These are phyloP conservation scores for Agrypnia vestita DNA, from an alignment of 1,140 invertebrate genomes.

Conservation along the genomic window DNA sequence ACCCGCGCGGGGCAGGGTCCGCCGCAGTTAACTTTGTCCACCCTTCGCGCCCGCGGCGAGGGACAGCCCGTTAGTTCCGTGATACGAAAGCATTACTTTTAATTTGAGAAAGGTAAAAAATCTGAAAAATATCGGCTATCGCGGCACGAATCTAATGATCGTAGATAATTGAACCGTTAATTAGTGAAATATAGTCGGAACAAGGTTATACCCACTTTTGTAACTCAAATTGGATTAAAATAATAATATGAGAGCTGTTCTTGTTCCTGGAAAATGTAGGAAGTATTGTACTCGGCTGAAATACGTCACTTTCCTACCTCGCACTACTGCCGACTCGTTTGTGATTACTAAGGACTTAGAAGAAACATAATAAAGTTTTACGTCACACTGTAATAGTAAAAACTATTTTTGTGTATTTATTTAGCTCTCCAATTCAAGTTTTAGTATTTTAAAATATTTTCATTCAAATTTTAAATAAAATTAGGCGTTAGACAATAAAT, in stretches of 20 bases:
- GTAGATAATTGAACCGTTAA: slow-evolving; percentile 18
- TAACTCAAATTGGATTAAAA: neutral
- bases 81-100: slow-evolving; percentile 32
- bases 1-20: neutral
- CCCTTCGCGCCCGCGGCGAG: neutral
- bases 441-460: too few relatives aligned
- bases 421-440: too few relatives aligned
- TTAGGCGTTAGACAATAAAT: too few relatives aligned
- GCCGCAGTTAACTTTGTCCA: neutral
- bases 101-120: slow-evolving; percentile 6
- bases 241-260: neutral
- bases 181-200: slow-evolving; percentile 6
- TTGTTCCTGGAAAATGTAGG: too few relatives aligned
- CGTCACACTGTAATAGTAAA: too few relatives aligned
- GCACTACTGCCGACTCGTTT: too few relatives aligned
- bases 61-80: slow-evolving; percentile 29
- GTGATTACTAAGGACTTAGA: too few relatives aligned
- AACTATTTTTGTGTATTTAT: too few relatives aligned
- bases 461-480: too few relatives aligned
- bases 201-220: neutral
- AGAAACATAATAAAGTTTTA: too few relatives aligned
- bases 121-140: neutral
- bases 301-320: too few relatives aligned
- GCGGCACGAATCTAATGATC: neutral
- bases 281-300: too few relatives aligned